Evolutionary conservation across 2,113 vertebrate species (phyloP), one percentile per base, ranked within the genome.

Genomic region (Cyanoramphus novaezelandiae): DNA sequence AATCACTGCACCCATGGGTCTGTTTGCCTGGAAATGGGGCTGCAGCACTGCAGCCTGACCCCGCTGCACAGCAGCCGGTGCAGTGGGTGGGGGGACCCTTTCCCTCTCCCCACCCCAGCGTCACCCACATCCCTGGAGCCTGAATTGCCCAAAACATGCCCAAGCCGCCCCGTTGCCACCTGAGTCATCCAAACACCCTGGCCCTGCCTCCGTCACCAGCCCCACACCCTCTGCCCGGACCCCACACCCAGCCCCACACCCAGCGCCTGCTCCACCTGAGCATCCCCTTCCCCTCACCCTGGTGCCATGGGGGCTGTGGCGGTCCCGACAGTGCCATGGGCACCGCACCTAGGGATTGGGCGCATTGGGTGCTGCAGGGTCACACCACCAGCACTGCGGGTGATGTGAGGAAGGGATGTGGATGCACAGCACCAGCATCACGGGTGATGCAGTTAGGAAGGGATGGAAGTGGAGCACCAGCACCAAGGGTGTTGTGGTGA

Each of bases 261-360:
- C 39, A 5, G 7, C 13, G 7, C 39, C 82, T 25, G 1, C 60
- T 13, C 6, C 59, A 25, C 49, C 57, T 0, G 2, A 25, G 55
- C 57, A 7, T 23, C 43, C n/a, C 3, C 1, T 29, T 29, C 18
- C 15, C 14, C 49, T 6, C 23, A 11, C 29, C 31, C 37, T 2
- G 0, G 13, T 1, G 33, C 85, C 17, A 1, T 3, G 13, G 64
- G 21, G 0, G 1, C 52, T 49, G 0, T 1, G 24, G 8, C 31
- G 52, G 19, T 8, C 11, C 68, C 1, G 0, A 5, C 18, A 20
- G n/a, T 31, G 31, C 39, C 10, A 15, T 0, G 0, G 41, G 53
- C 16, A 7, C n/a, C 2, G 0, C 8, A 7, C 2, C 1, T 3
- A 5, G 35, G 23, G 11, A 13, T 5, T 14, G 69, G 52, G 65